Evolutionary conservation across 2,888 invertebrate species (phyloP), one percentile per base, ranked within the genome.

Genomic region (Xanthostigma xanthostigma): DNA sequence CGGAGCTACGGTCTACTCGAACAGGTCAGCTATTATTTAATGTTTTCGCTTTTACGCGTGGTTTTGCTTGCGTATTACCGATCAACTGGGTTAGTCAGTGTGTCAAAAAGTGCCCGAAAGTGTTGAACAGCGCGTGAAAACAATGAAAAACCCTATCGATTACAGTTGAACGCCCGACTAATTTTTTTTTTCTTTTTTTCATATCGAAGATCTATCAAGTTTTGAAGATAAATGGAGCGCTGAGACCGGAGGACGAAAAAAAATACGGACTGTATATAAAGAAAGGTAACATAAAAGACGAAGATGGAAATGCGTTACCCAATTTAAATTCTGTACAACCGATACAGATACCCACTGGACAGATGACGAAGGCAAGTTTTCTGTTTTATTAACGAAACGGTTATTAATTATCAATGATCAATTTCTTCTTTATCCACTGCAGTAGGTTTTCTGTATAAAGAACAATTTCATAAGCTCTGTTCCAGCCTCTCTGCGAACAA

Each of bases 1-100:
- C 69, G 79, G 46, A 83, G 80, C 62, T 78, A 79, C 55, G 81
- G 84, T 39, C 73, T 85, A 62, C 62, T 83, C 45, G 79, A 83
- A 58, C 74, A 78, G 63, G 76, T 80, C 53, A 51, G 50, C 34
- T 38, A 34, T 43, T 37, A 8, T 17, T 48, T 50, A 36, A 44
- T 44, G 44, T 41, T 35, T 33, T 33, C 34, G 11, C 36, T 13
- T 39, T 36, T 49, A 9, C 41, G 38, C 36, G 11, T 41, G 33
- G 13, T 35, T 11, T 17, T 27, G 12, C 35, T 9, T 33, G 6
- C 27, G 6, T 27, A n/a, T n/a, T n/a, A n/a, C n/a, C n/a, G n/a
- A n/a, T n/a, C n/a, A n/a, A n/a, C n/a, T n/a, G n/a, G n/a, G n/a
- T n/a, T n/a, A n/a, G n/a, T n/a, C n/a, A n/a, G n/a, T n/a, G n/a